Evolutionary conservation across 2,797 vertebrate genomes (phyloP).

Genomic region (Enteromius unitaeniatus): DNA sequence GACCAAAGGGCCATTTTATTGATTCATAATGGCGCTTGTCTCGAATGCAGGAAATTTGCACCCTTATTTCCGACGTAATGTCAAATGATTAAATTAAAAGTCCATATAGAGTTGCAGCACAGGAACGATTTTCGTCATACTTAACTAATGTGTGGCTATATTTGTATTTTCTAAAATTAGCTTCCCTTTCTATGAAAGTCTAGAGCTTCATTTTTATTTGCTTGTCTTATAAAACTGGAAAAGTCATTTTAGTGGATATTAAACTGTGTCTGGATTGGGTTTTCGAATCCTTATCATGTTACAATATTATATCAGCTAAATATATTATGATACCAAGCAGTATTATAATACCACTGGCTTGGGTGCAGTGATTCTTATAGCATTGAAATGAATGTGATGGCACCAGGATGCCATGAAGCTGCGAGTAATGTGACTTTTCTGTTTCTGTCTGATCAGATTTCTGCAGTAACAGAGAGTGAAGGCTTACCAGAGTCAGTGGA

Average conservation of each 20-base stretch:
- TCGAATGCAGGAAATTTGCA: neutral
- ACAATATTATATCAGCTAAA: neutral
- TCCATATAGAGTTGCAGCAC: conserved; percentile 38
- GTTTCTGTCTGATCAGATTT: conserved; percentile 81
- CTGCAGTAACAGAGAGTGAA: conserved; percentile 93
- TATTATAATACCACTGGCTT: neutral
- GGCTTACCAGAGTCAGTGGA: conserved; percentile 97
- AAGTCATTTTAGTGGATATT: neutral
- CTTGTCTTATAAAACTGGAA: neutral
- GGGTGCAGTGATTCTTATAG: neutral
- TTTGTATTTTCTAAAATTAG: conserved; percentile 24
- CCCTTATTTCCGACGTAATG: conserved; percentile 38
- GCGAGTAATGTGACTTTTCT: neutral
- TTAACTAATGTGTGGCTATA: conserved; percentile 13
- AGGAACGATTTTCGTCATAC: conserved; percentile 2
- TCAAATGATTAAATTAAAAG: conserved; percentile 40
- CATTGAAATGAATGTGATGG: neutral
- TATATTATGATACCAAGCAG: neutral
- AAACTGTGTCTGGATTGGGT: neutral
- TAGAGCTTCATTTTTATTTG: neutral
- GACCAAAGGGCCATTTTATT: conserved; percentile 12
- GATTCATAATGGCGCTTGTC: conserved; percentile 32
- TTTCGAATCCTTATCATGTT: neutral
- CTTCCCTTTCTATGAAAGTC: conserved; percentile 9
- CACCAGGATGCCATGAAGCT: neutral